Percentiles rank a stretch among this genome's conserved stretches.
phyloP scores from a whole-genome alignment of 2,797 vertebrate species.

The Rousettus madagascariensis region DNA sequence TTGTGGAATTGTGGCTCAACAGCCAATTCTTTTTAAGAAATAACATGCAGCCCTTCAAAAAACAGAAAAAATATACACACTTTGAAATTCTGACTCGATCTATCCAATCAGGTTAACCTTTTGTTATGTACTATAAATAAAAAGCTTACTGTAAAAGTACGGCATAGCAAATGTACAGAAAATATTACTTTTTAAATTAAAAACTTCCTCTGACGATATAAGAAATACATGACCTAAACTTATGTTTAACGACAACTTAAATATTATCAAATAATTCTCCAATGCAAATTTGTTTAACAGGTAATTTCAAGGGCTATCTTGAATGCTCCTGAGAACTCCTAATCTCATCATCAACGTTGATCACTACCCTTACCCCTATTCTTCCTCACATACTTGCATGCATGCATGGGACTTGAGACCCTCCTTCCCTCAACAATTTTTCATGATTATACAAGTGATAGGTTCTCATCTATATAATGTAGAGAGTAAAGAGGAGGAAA shows the following conservation, averaged over 20 bases:
- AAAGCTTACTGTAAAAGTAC: not conserved
- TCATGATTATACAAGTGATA: not conserved
- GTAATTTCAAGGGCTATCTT: not conserved
- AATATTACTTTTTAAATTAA: not conserved
- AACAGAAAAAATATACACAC: too few species aligned
- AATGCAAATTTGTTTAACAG: not conserved
- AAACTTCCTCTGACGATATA: not conserved
- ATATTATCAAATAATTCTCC: not conserved
- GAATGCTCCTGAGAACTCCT: not conserved
- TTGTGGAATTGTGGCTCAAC: too few species aligned
- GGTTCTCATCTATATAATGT: not conserved
- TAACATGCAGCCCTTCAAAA: too few species aligned
- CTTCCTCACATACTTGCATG: not conserved
- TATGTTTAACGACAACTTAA: not conserved
- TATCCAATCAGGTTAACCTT: too few species aligned
- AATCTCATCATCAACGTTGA: not conserved
- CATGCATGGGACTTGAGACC: not conserved
- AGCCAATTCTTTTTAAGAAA: too few species aligned
- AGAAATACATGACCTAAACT: not conserved
- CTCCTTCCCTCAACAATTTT: not conserved
- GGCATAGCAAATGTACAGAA: not conserved
- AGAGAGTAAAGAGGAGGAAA: not conserved
- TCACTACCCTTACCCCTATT: not conserved
- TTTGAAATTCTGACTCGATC: too few species aligned
- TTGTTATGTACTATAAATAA: not conserved